Evolutionary conservation across 2,113 vertebrate species (phyloP), one percentile per base, ranked within the genome.

Genomic region (Mormoops blainvillei): DNA sequence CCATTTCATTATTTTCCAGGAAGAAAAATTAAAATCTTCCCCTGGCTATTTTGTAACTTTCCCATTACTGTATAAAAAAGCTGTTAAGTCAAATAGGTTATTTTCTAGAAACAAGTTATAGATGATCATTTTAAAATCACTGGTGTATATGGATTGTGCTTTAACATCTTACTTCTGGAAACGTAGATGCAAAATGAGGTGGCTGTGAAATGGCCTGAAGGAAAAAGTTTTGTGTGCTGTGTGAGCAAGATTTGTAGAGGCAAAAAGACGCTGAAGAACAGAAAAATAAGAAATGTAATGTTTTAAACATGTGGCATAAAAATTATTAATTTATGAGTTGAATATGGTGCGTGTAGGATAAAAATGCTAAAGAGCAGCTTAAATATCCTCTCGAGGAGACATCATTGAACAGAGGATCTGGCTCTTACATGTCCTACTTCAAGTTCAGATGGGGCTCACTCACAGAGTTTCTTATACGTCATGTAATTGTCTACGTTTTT

Each of bases 11-110:
- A 77, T 90, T 93, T 95, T 97, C 22, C 33, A 73, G 70, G 6
- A 89, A 94, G 65, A 92, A 41, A 95, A 96, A 97, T 96, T 92
- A 97, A 96, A 95, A 81, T 85, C 28, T 71, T 95, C 52, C 43
- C 15, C 61, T 81, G 58, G 80, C 85, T 92, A 96, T 96, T 96
- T 97, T 92, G 31, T 84, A 80, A 77, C 33, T 87, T 97, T 90
- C 81, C 65, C 71, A 95, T 96, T 92, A 92, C 9, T 92, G 58
- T 13, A 71, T 88, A 31, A 87, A 95, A 78, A 90, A 58, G 15
- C 50, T 89, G 2, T 86, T 95, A 90, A 20, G 12, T 94, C 26
- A 81, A 85, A 92, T 38, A 92, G 63, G 87, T 95, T 96, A 96
- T 82, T 96, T 97, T 94, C 58, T 63, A 54, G 85, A 96, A 92